Evolutionary conservation across 2,113 vertebrate genomes (phyloP).

Genomic region (Colinus virginianus): DNA sequence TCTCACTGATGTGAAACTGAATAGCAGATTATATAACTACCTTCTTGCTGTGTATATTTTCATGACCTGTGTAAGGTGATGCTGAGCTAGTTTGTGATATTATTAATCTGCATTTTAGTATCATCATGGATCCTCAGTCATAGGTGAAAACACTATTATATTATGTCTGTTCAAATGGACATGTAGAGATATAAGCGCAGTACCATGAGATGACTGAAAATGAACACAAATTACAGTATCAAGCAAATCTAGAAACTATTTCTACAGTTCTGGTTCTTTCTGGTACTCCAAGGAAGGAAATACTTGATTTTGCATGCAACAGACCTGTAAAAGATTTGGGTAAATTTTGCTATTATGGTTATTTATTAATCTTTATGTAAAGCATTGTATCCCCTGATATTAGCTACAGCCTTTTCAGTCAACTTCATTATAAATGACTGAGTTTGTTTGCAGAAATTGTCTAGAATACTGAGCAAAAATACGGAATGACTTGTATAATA

Average conservation of each 20-base stretch:
- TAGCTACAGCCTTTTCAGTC: not conserved
- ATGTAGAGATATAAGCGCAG: not conserved
- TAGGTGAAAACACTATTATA: fast-evolving
- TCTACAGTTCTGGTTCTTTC: not conserved
- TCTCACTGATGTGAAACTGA: not conserved
- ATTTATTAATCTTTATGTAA: not conserved
- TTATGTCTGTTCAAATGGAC: not conserved
- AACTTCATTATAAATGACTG: not conserved
- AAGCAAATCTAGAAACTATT: not conserved
- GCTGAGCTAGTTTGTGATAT: not conserved
- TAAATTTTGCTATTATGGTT: not conserved
- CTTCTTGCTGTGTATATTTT: not conserved
- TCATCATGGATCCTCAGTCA: not conserved
- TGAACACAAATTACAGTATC: not conserved
- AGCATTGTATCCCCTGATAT: not conserved
- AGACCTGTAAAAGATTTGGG: not conserved
- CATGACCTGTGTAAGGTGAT: not conserved
- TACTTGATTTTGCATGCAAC: not conserved
- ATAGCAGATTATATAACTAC: not conserved
- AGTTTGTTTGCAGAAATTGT: not conserved
- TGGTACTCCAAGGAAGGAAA: not conserved
- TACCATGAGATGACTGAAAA: not conserved
- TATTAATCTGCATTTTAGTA: not conserved
- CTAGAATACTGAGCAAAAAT: not conserved
- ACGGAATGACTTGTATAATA: not conserved